Base-by-base conservation (phyloP, 1,140 invertebrate species). In the Ectropis grisescens region DNA sequence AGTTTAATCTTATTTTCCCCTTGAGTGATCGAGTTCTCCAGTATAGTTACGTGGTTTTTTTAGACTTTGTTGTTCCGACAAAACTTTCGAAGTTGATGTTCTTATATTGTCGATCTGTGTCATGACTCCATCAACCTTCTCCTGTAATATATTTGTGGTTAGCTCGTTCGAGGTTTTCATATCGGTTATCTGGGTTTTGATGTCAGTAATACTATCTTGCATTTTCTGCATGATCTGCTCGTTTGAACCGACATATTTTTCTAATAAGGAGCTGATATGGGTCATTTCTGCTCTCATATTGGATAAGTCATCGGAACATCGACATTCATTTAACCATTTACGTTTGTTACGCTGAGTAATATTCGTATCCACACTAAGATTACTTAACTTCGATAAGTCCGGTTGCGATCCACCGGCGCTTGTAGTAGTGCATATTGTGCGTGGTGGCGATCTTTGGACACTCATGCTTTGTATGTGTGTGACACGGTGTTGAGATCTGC, bases 361-460 rank as follows among this genome's bases (percentile, higher is more conserved):
- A 11, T 32, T 15, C 30, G 37, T 24, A 37, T 29, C 44, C 34
- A 41, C 12, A 37, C 16, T 29, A 22, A 11, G 11, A 29, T 28
- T 37, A 30, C 31, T 37, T 34, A 37, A 23, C 16, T 40, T 39
- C 14, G 36, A 40, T 9, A 48, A 32, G 33, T 44, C 41, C 8
- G 46, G 41, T 28, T 40, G 36, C 30, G 46, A 49, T 26, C 46
- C 34, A 29, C 40, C 26, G 22, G 26, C 36, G n/a, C n/a, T n/a
- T n/a, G n/a, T n/a, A n/a, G n/a, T n/a, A 22, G 19, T 16, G 16
- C 32, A 13, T 2, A 29, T 29, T 29, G 27, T 2, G 13, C 11
- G 4, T 10, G 27, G 10, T 24, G 22, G 22, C 19, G 32, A 34
- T 8, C 32, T 13, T 11, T 26, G 24, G 3, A 25, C 32, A 14